phyloP scores from a whole-genome alignment of 1,140 invertebrate species.

The Drusus annulatus region DNA sequence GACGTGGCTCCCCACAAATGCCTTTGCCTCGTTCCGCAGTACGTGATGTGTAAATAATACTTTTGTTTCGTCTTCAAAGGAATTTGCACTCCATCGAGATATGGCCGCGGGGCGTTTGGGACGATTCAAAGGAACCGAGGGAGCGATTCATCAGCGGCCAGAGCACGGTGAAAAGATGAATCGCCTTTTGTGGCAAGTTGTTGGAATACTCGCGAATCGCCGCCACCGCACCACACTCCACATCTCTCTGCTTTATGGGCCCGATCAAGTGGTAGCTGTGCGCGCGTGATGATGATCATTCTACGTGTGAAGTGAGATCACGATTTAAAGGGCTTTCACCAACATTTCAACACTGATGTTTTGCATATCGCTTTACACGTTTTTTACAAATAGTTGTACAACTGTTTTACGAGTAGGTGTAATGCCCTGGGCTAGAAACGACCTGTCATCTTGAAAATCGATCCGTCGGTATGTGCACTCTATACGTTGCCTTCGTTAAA shows the following conservation, averaged over 20 bases:
- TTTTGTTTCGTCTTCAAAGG: slow-evolving; percentile 48
- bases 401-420: no score
- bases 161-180: slow-evolving; percentile 30
- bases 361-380: no score
- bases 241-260: not conserved
- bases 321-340: no score
- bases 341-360: no score
- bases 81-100: slow-evolving; percentile 43
- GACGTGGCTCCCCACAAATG: not conserved
- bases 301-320: no score
- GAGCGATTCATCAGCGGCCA: slow-evolving; percentile 18
- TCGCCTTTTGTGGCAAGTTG: slow-evolving; percentile 1
- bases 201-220: not conserved
- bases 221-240: not conserved
- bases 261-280: not conserved
- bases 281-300: not conserved
- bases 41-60: slow-evolving; percentile 51
- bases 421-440: no score
- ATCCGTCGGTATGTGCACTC: no score
- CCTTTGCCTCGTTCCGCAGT: not conserved
- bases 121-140: slow-evolving; percentile 21
- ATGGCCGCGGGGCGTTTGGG: slow-evolving; percentile 40
- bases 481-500: no score
- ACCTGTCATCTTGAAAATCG: no score
- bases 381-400: no score